A percentile compares a stretch with the other conserved stretches of the same genome.
Conservation (phyloP, 37 sponge, comb jelly and placozoan genomes). For the Amphimedon queenslandica region DNA sequence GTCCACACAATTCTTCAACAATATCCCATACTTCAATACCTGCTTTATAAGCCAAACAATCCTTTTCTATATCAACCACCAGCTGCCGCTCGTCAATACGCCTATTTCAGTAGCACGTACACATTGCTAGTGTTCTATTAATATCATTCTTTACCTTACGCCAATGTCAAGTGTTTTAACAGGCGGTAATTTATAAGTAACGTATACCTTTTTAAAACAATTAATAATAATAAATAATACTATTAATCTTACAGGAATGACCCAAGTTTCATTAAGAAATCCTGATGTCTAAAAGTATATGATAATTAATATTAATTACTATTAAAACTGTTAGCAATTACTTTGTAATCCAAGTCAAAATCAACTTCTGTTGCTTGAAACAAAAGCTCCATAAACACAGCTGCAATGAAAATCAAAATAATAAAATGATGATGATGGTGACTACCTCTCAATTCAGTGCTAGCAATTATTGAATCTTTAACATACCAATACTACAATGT, state of each 20-base stretch:
- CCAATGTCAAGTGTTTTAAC: constrained; percentile 46
- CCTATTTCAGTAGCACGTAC: constrained; percentile 13
- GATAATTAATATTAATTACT: no score
- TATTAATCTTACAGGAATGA: constrained; percentile 49
- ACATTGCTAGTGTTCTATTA: no score
- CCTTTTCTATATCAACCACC: constrained; percentile 45
- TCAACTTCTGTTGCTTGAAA: constrained; percentile 75
- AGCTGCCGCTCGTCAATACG: constrained; percentile 35
- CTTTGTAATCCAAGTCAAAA: constrained; percentile 35
- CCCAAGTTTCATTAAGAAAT: constrained; percentile 78
- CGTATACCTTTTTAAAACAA: constrained; percentile 11
- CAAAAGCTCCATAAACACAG: constrained; percentile 36
- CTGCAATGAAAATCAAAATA: constrained; percentile 17
- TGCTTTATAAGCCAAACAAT: constrained; percentile 32
- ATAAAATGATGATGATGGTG: not conserved
- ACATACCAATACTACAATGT: not conserved
- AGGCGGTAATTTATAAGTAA: constrained; percentile 22
- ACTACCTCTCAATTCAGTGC: not conserved
- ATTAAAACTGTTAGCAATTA: no score
- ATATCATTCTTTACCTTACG: constrained; percentile 54
- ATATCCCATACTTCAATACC: constrained; percentile 53
- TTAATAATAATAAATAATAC: not conserved
- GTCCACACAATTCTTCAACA: constrained; percentile 56
- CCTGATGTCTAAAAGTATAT: constrained; percentile 31
- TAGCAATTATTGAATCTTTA: not conserved